Percentiles rank a stretch among this genome's conserved stretches.
phyloP scores from a whole-genome alignment of 2,113 vertebrate species.

The Myxocyprinus asiaticus region DNA sequence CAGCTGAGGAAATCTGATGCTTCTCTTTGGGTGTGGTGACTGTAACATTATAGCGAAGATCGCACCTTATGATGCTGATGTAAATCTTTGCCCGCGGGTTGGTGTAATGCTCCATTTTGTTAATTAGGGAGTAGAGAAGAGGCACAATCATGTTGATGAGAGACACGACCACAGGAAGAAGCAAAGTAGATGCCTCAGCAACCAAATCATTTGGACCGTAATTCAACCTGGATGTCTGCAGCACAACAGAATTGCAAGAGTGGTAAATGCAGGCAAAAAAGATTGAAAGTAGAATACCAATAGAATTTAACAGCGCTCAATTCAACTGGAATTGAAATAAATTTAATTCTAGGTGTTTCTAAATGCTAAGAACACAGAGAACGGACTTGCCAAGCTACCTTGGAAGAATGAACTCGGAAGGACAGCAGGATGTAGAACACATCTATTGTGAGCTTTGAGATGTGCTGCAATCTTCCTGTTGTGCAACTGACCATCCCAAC shows the following conservation, averaged over 20 bases:
- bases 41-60: not conserved
- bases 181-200: slow-evolving; percentile 77
- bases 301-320: too few species aligned
- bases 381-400: too few species aligned
- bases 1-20: not conserved
- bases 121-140: slow-evolving; percentile 84
- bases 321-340: too few species aligned
- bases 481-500: too few species aligned
- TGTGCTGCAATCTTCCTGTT: too few species aligned
- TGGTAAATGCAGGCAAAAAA: slow-evolving; percentile 6
- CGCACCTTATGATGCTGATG: slow-evolving; percentile 82
- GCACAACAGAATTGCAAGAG: slow-evolving; percentile 35
- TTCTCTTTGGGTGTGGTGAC: not conserved
- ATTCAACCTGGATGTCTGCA: slow-evolving; percentile 29
- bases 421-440: too few species aligned
- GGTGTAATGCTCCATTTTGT: slow-evolving; percentile 83
- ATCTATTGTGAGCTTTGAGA: too few species aligned
- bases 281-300: not conserved
- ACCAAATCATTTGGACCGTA: slow-evolving; percentile 46
- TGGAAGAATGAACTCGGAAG: too few species aligned
- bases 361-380: too few species aligned
- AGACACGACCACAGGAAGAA: slow-evolving; percentile 82
- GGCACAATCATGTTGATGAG: slow-evolving; percentile 86
- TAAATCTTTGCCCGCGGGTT: slow-evolving; percentile 81
- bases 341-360: too few species aligned